Conservation (phyloP, 2,797 vertebrate species). For the Amblyopsis hoosieri region DNA sequence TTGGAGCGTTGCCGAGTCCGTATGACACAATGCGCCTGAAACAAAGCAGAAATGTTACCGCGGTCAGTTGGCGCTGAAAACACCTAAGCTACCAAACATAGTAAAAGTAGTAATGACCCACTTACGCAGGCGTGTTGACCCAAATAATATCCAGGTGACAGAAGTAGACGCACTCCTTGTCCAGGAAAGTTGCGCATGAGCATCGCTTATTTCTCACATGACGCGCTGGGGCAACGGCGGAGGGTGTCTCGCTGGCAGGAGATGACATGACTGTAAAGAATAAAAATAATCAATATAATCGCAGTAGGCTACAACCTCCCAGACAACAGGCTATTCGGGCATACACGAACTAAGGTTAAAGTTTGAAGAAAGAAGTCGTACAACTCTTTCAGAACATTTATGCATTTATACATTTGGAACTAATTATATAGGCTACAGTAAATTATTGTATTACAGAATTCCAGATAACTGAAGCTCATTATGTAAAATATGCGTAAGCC, state of each 20-base stretch:
- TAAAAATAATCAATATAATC: neutral
- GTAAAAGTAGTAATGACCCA: slow-evolving; percentile 20
- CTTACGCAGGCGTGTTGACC: slow-evolving; percentile 98
- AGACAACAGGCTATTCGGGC: neutral
- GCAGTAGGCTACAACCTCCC: neutral
- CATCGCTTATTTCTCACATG: slow-evolving; percentile 87
- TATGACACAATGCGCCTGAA: slow-evolving; percentile 91
- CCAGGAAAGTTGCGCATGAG: slow-evolving; percentile 90
- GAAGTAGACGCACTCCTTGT: slow-evolving; percentile 97
- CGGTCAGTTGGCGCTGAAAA: neutral
- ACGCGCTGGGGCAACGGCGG: slow-evolving; percentile 37
- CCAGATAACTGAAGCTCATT: too few species aligned
- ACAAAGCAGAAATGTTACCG: neutral
- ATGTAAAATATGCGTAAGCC: neutral
- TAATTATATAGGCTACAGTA: too few species aligned
- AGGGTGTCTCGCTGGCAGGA: slow-evolving; percentile 28
- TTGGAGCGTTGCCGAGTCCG: slow-evolving; percentile 87
- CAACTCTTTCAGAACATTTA: neutral
- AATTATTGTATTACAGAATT: too few species aligned
- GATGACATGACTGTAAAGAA: slow-evolving; percentile 44
- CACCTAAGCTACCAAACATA: neutral
- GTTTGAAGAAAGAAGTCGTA: too few species aligned
- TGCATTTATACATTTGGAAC: too few species aligned
- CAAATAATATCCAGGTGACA: slow-evolving; percentile 99
- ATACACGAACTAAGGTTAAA: neutral